phyloP scores from a whole-genome alignment of 2,797 vertebrate genomes.

The Myotis myotis region DNA sequence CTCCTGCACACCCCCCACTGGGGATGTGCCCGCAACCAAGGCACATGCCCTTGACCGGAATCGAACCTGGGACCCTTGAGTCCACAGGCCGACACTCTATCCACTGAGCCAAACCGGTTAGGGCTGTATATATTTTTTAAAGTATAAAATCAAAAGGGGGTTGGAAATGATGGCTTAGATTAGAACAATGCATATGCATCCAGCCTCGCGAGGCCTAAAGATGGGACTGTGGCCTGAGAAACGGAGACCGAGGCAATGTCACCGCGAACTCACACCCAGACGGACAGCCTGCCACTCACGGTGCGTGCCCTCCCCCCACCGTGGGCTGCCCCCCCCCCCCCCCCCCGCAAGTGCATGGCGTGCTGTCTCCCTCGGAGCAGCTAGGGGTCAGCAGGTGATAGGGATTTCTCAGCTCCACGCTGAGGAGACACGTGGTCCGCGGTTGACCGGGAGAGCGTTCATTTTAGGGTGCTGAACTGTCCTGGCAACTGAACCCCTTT shows the following conservation, averaged over 20 bases:
- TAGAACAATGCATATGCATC: not conserved
- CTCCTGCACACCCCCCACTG: too few species aligned
- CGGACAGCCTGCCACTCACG: not conserved
- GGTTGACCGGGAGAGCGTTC: not conserved
- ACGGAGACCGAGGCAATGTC: not conserved
- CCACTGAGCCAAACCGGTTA: too few species aligned
- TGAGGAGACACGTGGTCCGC: not conserved
- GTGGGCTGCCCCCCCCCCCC: too few species aligned
- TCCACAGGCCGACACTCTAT: too few species aligned
- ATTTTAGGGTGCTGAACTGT: not conserved
- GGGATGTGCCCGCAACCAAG: too few species aligned
- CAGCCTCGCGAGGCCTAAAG: not conserved
- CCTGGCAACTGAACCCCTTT: not conserved
- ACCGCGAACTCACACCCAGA: too few species aligned
- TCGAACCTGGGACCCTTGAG: too few species aligned
- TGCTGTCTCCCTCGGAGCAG: not conserved
- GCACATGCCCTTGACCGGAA: too few species aligned
- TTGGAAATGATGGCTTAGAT: slow-evolving; percentile 8
- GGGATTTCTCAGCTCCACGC: not conserved
- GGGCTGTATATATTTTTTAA: not conserved
- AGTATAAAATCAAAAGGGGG: not conserved
- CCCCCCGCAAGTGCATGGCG: not conserved
- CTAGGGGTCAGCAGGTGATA: not conserved
- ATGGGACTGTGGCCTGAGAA: not conserved
- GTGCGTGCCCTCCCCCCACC: too few species aligned